Conservation (phyloP, 1,140 invertebrate genomes). For the Ceratina japonica region DNA sequence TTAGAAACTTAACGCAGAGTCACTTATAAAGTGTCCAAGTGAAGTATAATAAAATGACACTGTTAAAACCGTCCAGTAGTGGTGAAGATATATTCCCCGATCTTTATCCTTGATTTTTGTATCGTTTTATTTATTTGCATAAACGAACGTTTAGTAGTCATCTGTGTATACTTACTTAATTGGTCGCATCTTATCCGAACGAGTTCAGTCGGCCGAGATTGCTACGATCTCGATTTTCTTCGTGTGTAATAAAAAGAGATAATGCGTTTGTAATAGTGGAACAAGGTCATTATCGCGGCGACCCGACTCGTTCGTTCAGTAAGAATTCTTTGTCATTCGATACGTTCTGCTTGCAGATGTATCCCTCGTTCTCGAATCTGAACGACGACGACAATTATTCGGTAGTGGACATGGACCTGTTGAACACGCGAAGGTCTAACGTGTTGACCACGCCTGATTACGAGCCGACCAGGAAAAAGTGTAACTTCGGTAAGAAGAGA, state of each 20-base stretch:
- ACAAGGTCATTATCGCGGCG: conserved; percentile 29
- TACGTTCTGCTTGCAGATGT: conserved; percentile 54
- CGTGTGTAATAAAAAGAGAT: neutral
- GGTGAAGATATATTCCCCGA: no score
- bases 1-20: neutral
- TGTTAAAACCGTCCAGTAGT: neutral
- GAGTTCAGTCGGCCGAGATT: neutral
- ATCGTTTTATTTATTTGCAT: no score
- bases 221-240: conserved; percentile 14
- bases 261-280: neutral
- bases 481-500: conserved; percentile 67
- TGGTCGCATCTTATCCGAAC: neutral
- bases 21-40: neutral
- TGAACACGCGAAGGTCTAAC: conserved; percentile 61
- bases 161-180: neutral
- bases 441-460: conserved; percentile 49
- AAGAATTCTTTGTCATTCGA: conserved; percentile 31
- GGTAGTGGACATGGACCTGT: conserved; percentile 73
- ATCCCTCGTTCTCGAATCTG: conserved; percentile 43
- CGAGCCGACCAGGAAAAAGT: conserved; percentile 69
- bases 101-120: no score
- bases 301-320: conserved; percentile 1
- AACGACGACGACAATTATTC: conserved; percentile 68
- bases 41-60: neutral
- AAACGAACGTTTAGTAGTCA: no score